phyloP scores from a whole-genome alignment of 2,888 invertebrate genomes.

The Elysia crispata region DNA sequence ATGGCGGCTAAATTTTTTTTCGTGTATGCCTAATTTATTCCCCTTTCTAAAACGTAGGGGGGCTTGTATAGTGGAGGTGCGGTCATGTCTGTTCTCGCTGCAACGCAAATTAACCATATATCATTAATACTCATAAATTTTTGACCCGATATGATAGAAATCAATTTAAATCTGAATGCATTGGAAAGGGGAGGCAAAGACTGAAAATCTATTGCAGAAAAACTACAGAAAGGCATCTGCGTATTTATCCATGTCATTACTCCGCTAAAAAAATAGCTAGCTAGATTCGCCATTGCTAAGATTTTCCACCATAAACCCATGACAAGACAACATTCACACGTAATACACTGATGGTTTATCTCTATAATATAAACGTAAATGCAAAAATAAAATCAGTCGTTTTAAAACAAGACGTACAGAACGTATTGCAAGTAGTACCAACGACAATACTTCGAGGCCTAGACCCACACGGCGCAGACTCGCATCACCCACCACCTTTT shows the following conservation, averaged over 20 bases:
- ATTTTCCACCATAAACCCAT: not conserved
- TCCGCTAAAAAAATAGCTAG: slow-evolving; percentile 58
- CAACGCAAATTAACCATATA: no score
- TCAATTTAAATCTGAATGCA: no score
- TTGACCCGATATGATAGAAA: no score
- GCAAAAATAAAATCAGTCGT: not conserved
- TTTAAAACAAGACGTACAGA: slow-evolving; percentile 15
- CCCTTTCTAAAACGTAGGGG: slow-evolving; percentile 52
- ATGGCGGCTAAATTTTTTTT: slow-evolving; percentile 55
- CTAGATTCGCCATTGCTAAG: slow-evolving; percentile 41
- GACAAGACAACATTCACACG: slow-evolving; percentile 36
- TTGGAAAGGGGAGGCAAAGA: no score
- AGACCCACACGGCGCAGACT: slow-evolving; percentile 65
- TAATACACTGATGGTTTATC: slow-evolving; percentile 5
- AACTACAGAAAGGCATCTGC: slow-evolving; percentile 39
- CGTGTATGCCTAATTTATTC: slow-evolving; percentile 55
- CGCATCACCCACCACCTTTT: slow-evolving; percentile 53
- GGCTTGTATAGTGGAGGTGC: slow-evolving; percentile 52
- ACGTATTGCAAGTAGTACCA: slow-evolving; percentile 63
- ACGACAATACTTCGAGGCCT: slow-evolving; percentile 56
- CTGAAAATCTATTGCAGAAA: no score
- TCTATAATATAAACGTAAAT: not conserved
- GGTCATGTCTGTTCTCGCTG: slow-evolving; percentile 35
- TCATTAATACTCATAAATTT: no score
- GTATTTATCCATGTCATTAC: slow-evolving; percentile 61